phyloP scores from a whole-genome alignment of 1,140 invertebrate genomes.

The Argopecten irradians region DNA sequence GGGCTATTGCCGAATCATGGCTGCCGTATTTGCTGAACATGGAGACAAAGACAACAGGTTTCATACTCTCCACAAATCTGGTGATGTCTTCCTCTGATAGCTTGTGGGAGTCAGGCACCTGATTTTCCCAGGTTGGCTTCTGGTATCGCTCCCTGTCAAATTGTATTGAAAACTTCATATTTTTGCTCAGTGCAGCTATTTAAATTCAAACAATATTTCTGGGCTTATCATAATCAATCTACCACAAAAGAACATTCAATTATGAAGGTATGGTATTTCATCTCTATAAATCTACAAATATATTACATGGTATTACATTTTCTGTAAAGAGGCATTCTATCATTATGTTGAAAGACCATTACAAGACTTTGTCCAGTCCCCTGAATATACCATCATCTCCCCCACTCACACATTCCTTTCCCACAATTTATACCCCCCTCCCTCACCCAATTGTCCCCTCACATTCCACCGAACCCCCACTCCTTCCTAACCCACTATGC shows the following conservation, averaged over 20 bases:
- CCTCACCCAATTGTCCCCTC: not conserved
- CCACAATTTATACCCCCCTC: too few species aligned
- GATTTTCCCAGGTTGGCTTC: constrained; percentile 82
- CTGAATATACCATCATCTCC: not conserved
- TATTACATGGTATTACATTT: too few species aligned
- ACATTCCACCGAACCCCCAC: not conserved
- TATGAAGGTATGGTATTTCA: too few species aligned
- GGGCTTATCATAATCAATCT: not conserved
- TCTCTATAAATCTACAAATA: too few species aligned
- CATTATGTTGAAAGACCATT: too few species aligned
- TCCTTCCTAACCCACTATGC: too few species aligned
- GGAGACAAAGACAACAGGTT: constrained; percentile 83
- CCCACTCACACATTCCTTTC: too few species aligned
- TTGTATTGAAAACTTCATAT: constrained; percentile 43
- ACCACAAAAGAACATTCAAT: too few species aligned
- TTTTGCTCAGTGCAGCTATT: not conserved
- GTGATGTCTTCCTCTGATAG: constrained; percentile 90
- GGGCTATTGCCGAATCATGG: constrained; percentile 82
- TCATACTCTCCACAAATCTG: constrained; percentile 86
- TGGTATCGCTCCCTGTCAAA: constrained; percentile 81
- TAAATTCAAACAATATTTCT: not conserved
- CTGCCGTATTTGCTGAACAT: constrained; percentile 87
- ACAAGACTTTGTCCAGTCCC: too few species aligned
- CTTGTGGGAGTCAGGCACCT: constrained; percentile 83
- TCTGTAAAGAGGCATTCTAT: too few species aligned